Conservation (phyloP, 2,113 vertebrate genomes). For the Ictalurus punctatus region DNA sequence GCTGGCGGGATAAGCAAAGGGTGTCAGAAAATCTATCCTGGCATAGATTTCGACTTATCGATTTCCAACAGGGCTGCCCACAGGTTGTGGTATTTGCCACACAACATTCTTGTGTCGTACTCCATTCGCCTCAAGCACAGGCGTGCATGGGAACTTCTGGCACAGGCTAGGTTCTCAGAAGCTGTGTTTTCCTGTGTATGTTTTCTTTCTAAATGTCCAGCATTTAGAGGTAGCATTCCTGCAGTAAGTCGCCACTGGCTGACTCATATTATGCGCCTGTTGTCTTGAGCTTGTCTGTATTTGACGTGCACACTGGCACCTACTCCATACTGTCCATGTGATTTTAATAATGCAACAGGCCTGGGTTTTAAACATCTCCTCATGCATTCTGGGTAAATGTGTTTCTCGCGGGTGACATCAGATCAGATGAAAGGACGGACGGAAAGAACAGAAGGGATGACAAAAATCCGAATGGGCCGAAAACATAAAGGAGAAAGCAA, state of each 20-base stretch:
- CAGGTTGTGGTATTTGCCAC: constrained; percentile 11
- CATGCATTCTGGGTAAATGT: constrained; percentile 12
- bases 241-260: constrained; percentile 8
- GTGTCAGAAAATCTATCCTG: not conserved
- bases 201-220: constrained; percentile 37
- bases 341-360: constrained; percentile 41
- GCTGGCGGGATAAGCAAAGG: not conserved
- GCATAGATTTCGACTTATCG: not conserved
- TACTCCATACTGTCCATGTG: constrained; percentile 30
- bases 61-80: constrained; percentile 25
- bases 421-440: not conserved
- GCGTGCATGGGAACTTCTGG: not conserved
- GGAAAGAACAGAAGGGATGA: constrained; percentile 5
- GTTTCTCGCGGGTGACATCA: constrained; percentile 19
- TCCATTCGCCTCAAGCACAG: not conserved
- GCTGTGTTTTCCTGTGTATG: constrained; percentile 34
- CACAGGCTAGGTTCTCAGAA: not conserved
- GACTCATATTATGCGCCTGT: constrained; percentile 7
- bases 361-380: constrained; percentile 1
- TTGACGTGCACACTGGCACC: constrained; percentile 27
- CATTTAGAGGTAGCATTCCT: constrained; percentile 24
- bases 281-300: constrained; percentile 7
- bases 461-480: not conserved
- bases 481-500: not conserved
- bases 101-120: not conserved